phyloP scores from a whole-genome alignment of 2,888 invertebrate genomes.

The Helleia helle region DNA sequence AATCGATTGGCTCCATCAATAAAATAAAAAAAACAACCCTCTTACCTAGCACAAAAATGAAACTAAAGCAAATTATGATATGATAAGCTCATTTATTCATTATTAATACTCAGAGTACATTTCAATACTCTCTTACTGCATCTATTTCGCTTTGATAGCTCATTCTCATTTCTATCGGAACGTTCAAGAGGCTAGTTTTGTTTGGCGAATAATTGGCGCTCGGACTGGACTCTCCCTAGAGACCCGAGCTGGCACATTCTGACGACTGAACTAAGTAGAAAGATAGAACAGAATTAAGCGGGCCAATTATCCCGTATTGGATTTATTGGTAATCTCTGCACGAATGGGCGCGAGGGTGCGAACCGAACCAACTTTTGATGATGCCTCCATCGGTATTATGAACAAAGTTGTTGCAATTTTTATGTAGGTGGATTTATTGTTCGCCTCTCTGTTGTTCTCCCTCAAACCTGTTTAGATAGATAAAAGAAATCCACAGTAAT shows the following conservation, averaged over 20 bases:
- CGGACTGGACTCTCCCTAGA: constrained; percentile 66
- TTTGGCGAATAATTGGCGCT: constrained; percentile 44
- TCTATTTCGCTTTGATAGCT: constrained; percentile 33
- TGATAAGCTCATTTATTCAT: background rate
- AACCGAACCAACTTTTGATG: constrained; percentile 71
- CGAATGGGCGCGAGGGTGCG: constrained; percentile 73
- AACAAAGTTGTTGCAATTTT: constrained; percentile 73
- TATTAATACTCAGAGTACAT: constrained; percentile 7
- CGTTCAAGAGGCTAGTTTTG: constrained; percentile 45
- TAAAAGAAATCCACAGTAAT: constrained; percentile 51
- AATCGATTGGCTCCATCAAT: too few relatives aligned
- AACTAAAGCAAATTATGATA: too few relatives aligned
- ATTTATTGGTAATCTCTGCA: constrained; percentile 75
- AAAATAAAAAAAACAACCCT: too few relatives aligned
- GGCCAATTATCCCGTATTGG: constrained; percentile 75
- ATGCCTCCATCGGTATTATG: constrained; percentile 70
- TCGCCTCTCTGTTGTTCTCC: constrained; percentile 56
- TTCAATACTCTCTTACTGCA: constrained; percentile 18
- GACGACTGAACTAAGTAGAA: constrained; percentile 75
- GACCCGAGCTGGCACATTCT: constrained; percentile 72
- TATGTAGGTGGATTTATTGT: constrained; percentile 70
- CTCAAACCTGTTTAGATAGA: constrained; percentile 57
- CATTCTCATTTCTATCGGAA: constrained; percentile 42
- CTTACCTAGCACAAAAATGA: too few relatives aligned
- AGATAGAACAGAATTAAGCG: constrained; percentile 75